phyloP scores from a whole-genome alignment of 2,797 vertebrate genomes.

The Danio choprae region DNA sequence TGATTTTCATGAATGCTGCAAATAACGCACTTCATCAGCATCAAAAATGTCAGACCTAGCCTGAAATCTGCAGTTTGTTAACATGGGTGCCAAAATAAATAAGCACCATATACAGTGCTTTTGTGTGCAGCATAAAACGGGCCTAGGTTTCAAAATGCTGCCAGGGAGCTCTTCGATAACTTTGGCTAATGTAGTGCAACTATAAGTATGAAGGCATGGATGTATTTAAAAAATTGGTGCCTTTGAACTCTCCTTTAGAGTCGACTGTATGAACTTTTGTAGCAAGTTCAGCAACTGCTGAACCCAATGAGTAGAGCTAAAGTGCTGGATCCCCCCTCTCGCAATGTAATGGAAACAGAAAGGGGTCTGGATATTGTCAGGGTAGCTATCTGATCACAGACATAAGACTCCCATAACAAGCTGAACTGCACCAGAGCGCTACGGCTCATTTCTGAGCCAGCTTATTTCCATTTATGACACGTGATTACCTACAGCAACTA shows the following conservation, averaged over 20 bases:
- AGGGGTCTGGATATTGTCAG: slow-evolving; percentile 83
- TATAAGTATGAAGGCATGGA: slow-evolving; percentile 12
- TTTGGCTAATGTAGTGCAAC: slow-evolving; percentile 12
- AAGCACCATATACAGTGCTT: not conserved
- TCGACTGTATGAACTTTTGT: slow-evolving; percentile 55
- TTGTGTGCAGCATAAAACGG: not conserved
- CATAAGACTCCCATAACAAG: slow-evolving; percentile 76
- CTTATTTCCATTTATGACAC: slow-evolving; percentile 64
- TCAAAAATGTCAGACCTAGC: not conserved
- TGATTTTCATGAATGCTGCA: not conserved
- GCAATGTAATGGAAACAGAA: slow-evolving; percentile 65
- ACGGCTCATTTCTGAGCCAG: slow-evolving; percentile 77
- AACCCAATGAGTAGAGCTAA: slow-evolving; percentile 42
- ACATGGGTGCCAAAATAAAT: slow-evolving; percentile 8
- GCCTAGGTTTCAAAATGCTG: not conserved
- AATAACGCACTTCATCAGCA: not conserved
- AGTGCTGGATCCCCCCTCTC: slow-evolving; percentile 55
- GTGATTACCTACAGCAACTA: slow-evolving; percentile 63
- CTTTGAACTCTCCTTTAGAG: slow-evolving; percentile 46
- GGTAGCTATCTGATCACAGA: slow-evolving; percentile 83
- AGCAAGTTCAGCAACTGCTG: slow-evolving; percentile 54
- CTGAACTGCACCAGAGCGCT: slow-evolving; percentile 78
- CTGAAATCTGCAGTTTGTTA: slow-evolving; percentile 3
- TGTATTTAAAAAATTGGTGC: slow-evolving; percentile 22
- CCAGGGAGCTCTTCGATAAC: not conserved